Evolutionary conservation across 2,797 vertebrate genomes (phyloP), one percentile per base, ranked within the genome.

Genomic region (Artibeus lituratus): DNA sequence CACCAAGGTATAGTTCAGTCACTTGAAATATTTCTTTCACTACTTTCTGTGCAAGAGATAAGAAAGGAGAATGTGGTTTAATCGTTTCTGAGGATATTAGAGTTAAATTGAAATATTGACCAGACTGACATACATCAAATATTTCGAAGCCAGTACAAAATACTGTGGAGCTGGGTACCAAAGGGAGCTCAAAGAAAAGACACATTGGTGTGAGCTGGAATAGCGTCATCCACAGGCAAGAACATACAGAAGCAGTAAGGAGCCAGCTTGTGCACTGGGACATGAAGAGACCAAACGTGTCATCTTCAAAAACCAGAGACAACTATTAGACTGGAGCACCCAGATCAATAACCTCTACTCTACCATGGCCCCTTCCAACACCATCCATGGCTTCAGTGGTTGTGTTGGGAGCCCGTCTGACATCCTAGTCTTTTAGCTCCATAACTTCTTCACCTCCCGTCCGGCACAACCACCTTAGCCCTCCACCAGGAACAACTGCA

Each of bases 1-100:
- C 47, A 53, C 35, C 15, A 5, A 29, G 55, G 5, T 78, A 1
- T 65, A 22, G 47, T 51, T 70, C 95, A 57, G 37, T 70, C 47
- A 44, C 35, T 72, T 69, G 67, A 95, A 81, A 91, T 44, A 81
- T 53, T 87, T 93, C 80, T 77, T 78, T 84, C 81, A 74, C 78
- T 86, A 57, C 77, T 76, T 77, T 82, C 67, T 73, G 49, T 80
- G 83, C 47, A 94, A 72, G n/a, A 82, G 35, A 70, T 37, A 80
- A 59, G 87, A 96, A 83, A 9, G 57, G n/a, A 86, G 80, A 78
- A 10, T 70, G 12, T 77, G 24, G 55, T 65, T 94, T 81, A 76
- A 87, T 87, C 90, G 70, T 90, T 93, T 91, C 84, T 26, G 72
- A 92, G 69, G 78, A 94, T 59, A 85, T 95, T 67, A 72, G 35